phyloP scores from a whole-genome alignment of 1,140 invertebrate species.

The Aricia agestis region DNA sequence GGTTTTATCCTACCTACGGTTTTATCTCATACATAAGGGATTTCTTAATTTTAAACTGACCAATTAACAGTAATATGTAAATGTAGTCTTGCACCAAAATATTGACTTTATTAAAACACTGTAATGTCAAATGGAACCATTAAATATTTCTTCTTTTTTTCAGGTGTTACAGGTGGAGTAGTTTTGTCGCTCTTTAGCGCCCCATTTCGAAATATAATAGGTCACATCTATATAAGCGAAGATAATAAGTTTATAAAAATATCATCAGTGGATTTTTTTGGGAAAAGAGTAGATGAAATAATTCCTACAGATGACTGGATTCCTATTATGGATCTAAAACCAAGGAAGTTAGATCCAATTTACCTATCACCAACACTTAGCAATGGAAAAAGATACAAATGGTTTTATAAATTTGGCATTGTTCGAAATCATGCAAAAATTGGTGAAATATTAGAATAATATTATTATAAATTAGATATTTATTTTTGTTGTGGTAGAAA shows the following conservation, averaged over 20 bases:
- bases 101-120: too few species aligned
- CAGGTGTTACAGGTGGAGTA: slow-evolving; percentile 62
- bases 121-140: too few species aligned
- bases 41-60: too few species aligned
- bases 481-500: slow-evolving; percentile 24
- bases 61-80: too few species aligned
- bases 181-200: slow-evolving; percentile 55
- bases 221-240: slow-evolving; percentile 76
- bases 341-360: slow-evolving; percentile 47
- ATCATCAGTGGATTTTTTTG: slow-evolving; percentile 77
- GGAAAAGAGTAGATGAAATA: slow-evolving; percentile 71
- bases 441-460: slow-evolving; percentile 56
- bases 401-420: slow-evolving; percentile 57
- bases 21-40: too few species aligned
- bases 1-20: too few species aligned
- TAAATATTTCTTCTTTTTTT: slow-evolving; percentile 27
- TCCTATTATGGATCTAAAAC: slow-evolving; percentile 61
- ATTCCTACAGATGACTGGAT: slow-evolving; percentile 67
- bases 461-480: too few species aligned
- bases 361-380: slow-evolving; percentile 52
- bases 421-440: slow-evolving; percentile 54
- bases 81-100: too few species aligned
- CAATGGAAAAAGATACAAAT: slow-evolving; percentile 61
- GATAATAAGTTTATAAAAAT: slow-evolving; percentile 73
- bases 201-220: slow-evolving; percentile 73